Evolutionary conservation across 2,888 invertebrate genomes (phyloP).

Genomic region (Caenorhabditis angaria): DNA sequence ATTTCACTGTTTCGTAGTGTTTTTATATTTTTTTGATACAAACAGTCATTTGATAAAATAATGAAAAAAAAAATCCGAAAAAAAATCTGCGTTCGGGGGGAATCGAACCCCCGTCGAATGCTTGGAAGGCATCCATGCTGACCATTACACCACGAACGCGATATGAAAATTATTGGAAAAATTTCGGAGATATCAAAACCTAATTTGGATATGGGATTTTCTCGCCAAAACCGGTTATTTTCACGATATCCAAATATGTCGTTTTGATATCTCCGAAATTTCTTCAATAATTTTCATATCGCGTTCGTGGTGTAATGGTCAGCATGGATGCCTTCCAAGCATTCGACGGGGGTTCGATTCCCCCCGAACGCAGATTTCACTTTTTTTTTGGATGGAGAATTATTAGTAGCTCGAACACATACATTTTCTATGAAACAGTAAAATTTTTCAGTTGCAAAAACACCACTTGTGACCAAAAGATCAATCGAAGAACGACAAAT

Average conservation of each 20-base stretch:
- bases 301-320: constrained; percentile 56
- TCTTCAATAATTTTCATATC: background rate
- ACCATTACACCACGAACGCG: constrained; percentile 58
- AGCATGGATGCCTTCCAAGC: constrained; percentile 58
- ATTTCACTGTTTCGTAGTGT: too few species aligned
- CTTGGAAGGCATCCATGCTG: constrained; percentile 59
- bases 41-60: too few species aligned
- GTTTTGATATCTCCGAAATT: background rate
- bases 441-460: background rate
- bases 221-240: background rate
- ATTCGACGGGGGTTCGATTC: constrained; percentile 56
- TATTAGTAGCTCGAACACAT: too few species aligned
- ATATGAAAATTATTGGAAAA: background rate
- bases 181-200: background rate
- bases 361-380: constrained; percentile 45
- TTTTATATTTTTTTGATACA: too few species aligned
- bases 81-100: constrained; percentile 47
- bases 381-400: background rate
- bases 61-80: constrained; percentile 9
- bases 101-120: constrained; percentile 58
- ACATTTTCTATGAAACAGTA: background rate
- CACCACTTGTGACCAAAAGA: background rate
- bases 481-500: background rate
- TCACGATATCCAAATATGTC: background rate
- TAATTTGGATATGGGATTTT: background rate